Base-by-base conservation (phyloP, 2,888 invertebrate species). In the Tipula vernalis region DNA sequence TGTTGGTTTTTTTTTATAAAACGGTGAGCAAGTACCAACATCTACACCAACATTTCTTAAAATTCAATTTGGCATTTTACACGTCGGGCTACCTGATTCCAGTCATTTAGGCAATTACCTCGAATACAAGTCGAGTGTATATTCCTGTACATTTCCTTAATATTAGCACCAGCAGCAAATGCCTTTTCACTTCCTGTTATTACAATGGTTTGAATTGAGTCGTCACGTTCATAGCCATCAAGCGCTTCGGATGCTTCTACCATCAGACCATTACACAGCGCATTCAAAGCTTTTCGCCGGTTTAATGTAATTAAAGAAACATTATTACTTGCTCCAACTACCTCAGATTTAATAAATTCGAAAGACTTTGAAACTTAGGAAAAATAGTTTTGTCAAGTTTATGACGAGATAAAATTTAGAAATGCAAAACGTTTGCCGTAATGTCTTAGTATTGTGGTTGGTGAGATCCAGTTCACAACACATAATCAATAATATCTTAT, bases 231-330 rank as follows among this genome's bases (percentile, higher is more conserved):
- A 87, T 96, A 95, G 36, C 92, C 91, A 51, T 93, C 91, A 18
- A 97, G 91, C 0, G 96, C 96, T 87, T 93, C 92, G 44, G 94
- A 94, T 0, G 99, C 92, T 91, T 99, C 99, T 1, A 89, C 91
- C 94, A 99, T 98, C 42, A 99, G 92, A 0, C 95, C 96, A 90
- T 96, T 94, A 93, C 98, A 98, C 0, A 99, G 93, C 0, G 99
- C 99, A 91, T 99, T 99, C 87, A 99, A 92, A 0, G 98, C 98
- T 92, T 99, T 99, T 3, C 99, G 99, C 3, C 99, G 93, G 91
- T 99, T 96, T 88, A 99, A 91, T 57, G 97, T 97, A 88, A 99
- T 96, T 0, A 99, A 90, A 0, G 96, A 99, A 47, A 99, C 96
- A 93, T 98, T 98, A 89, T 96, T 94, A 91, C 98, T 96, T 87